Conservation (phyloP, 1,140 invertebrate genomes). For the Heliconius melpomene region DNA sequence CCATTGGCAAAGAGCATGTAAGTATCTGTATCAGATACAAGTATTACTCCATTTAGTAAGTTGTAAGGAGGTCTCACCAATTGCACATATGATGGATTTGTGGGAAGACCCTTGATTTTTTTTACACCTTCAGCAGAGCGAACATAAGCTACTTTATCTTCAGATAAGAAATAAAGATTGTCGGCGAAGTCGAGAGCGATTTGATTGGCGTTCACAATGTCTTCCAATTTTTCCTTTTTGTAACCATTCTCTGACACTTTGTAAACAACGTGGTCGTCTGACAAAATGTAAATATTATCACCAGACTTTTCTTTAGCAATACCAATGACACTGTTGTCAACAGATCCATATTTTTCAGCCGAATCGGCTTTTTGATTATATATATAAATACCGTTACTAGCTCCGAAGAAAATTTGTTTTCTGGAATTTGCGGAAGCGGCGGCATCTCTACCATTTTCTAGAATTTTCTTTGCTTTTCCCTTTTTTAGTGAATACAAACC, state of each 20-base stretch:
- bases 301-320: conserved; percentile 52
- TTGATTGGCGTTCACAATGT: conserved; percentile 50
- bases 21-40: conserved; percentile 43
- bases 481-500: neutral
- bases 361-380: conserved; percentile 47
- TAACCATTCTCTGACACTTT: conserved; percentile 57
- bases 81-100: conserved; percentile 36
- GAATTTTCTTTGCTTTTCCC: conserved; percentile 48
- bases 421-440: conserved; percentile 51
- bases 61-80: conserved; percentile 53
- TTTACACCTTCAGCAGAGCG: conserved; percentile 44
- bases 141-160: conserved; percentile 50
- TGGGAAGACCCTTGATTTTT: conserved; percentile 51
- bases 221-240: conserved; percentile 53
- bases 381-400: conserved; percentile 57
- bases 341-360: conserved; percentile 59
- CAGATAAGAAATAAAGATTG: conserved; percentile 57
- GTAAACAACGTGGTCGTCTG: conserved; percentile 52
- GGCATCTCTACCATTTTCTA: conserved; percentile 56
- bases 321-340: conserved; percentile 55
- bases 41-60: conserved; percentile 47
- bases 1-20: conserved; percentile 53
- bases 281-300: conserved; percentile 56
- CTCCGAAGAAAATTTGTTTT: conserved; percentile 55
- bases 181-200: conserved; percentile 56